Evolutionary conservation across 1,140 invertebrate genomes (phyloP).

Genomic region (Aphaenogaster rudis): DNA sequence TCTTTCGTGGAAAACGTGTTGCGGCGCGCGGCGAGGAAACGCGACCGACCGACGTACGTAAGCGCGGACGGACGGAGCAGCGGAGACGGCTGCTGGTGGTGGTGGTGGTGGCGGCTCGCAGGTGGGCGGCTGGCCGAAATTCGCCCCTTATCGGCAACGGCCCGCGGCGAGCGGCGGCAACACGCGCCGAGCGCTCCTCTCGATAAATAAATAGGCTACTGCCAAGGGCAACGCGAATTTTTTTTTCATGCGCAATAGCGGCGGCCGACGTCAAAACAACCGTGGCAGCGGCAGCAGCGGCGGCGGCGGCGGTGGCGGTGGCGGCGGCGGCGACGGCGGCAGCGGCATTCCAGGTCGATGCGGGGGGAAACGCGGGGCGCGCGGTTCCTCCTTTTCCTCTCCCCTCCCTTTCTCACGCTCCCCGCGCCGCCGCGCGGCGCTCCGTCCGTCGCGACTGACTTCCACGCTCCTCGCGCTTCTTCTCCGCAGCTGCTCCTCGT

Average conservation of each 20-base stretch:
- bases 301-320: constrained; percentile 27
- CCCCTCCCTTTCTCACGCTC: not conserved
- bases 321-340: not conserved
- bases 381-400: constrained; percentile 50
- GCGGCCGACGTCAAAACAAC: constrained; percentile 73
- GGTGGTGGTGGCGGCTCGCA: constrained; percentile 60
- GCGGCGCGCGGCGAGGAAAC: not conserved
- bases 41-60: not conserved
- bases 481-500: constrained; percentile 13
- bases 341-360: constrained; percentile 73
- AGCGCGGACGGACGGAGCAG: not conserved
- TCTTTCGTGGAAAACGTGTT: constrained; percentile 43
- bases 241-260: constrained; percentile 86
- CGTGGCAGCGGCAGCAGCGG: constrained; percentile 18
- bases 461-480: constrained; percentile 2
- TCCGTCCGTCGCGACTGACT: constrained; percentile 1
- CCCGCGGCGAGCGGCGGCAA: constrained; percentile 22
- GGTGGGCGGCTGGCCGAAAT: constrained; percentile 76
- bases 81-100: not conserved
- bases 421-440: not conserved
- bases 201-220: constrained; percentile 81
- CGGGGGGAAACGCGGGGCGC: constrained; percentile 49
- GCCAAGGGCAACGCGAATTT: constrained; percentile 83
- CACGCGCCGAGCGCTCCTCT: constrained; percentile 19
- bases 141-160: constrained; percentile 64